Conservation (phyloP, 2,113 vertebrate species). For the Agapornis roseicollis region DNA sequence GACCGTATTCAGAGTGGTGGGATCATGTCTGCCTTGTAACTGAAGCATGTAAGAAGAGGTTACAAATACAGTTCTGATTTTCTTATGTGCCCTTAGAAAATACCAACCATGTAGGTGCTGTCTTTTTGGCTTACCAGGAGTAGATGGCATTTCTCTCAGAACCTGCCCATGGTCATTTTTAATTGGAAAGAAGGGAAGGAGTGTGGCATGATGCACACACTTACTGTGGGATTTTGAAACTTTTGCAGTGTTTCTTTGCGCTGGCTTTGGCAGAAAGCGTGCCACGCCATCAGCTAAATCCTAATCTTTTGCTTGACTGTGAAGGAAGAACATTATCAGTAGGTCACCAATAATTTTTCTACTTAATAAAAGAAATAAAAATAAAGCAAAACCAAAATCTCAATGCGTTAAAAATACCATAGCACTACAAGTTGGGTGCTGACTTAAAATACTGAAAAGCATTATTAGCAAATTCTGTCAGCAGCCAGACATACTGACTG, state of each 20-base stretch:
- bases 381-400: background rate
- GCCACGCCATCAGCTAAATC: background rate
- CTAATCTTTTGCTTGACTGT: background rate
- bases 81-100: background rate
- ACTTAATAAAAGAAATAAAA: background rate
- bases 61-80: background rate
- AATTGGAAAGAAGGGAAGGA: background rate
- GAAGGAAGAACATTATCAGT: background rate
- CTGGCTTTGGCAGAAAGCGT: background rate
- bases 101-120: background rate
- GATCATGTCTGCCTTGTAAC: background rate
- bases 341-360: background rate
- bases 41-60: background rate
- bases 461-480: conserved; percentile 19
- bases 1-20: background rate
- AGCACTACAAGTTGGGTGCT: background rate
- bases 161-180: background rate
- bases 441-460: background rate
- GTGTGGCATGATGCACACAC: background rate
- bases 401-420: background rate
- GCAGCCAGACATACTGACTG: background rate
- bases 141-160: background rate
- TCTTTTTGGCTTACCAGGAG: background rate
- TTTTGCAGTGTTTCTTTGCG: background rate
- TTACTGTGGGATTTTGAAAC: background rate